A percentile compares a stretch with the other conserved stretches of the same genome.
Conservation (phyloP, 2,888 invertebrate genomes). For the Melanophora roralis region DNA sequence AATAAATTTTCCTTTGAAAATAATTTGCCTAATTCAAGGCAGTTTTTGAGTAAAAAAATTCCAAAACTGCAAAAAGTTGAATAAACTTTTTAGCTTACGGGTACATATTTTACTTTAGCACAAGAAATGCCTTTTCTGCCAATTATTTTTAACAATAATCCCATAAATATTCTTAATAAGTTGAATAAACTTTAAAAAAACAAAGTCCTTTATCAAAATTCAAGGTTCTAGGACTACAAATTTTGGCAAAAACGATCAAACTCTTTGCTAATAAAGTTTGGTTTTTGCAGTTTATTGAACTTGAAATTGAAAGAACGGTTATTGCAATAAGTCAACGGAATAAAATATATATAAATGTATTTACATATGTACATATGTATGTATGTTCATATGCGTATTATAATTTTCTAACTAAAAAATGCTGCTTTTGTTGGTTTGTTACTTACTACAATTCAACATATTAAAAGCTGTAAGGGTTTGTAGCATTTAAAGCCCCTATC, state of each 20-base stretch:
- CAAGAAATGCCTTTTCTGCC: slow-evolving; percentile 15
- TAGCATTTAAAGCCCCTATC: slow-evolving; percentile 52
- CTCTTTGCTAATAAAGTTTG: background rate
- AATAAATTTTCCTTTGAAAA: background rate
- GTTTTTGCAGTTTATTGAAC: slow-evolving; percentile 47
- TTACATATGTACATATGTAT: too few species aligned
- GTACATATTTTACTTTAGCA: background rate
- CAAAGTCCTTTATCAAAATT: too few species aligned
- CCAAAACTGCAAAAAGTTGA: background rate
- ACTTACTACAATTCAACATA: background rate
- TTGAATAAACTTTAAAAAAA: too few species aligned
- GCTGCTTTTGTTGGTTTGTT: slow-evolving; percentile 14
- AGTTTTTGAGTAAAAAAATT: background rate
- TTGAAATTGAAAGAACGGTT: slow-evolving; percentile 46
- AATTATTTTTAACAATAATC: background rate
- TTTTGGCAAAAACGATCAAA: slow-evolving; percentile 41
- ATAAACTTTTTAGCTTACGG: background rate
- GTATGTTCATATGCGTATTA: too few species aligned
- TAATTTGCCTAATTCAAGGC: background rate
- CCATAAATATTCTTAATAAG: too few species aligned
- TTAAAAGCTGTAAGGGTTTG: slow-evolving; percentile 21
- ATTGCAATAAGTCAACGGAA: slow-evolving; percentile 46
- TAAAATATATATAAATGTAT: background rate
- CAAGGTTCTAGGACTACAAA: too few species aligned
- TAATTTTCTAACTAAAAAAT: background rate